A percentile compares a stretch with the other conserved stretches of the same genome.
These are phyloP conservation scores for Tricholaema leucomelas DNA, from an alignment of 2,113 vertebrate species.

Conservation along the genomic window DNA sequence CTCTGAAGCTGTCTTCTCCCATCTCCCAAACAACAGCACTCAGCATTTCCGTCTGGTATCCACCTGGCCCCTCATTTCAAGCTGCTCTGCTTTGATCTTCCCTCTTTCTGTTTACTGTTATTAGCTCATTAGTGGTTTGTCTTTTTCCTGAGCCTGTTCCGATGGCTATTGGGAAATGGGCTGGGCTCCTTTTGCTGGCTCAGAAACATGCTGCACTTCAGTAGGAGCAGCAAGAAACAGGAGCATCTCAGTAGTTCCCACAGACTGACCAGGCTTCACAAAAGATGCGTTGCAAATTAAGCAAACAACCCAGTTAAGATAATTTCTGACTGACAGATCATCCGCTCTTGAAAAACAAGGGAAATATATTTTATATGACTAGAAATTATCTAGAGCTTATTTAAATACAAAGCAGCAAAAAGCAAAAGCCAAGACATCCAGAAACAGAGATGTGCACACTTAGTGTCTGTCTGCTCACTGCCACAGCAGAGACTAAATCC, in stretches of 20 bases:
- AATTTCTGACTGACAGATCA: background rate
- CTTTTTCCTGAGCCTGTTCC: background rate
- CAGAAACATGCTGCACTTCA: background rate
- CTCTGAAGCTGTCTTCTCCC: background rate
- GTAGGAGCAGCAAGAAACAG: slow-evolving; percentile 1
- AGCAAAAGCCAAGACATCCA: background rate
- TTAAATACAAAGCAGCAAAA: background rate
- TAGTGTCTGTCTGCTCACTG: background rate
- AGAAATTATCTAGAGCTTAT: background rate
- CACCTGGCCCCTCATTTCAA: slow-evolving; percentile 1
- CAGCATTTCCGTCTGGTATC: slow-evolving; percentile 19
- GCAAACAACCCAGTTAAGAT: background rate
- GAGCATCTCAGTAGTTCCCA: background rate
- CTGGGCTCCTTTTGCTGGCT: background rate
- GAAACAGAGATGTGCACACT: background rate
- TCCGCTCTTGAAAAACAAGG: background rate
- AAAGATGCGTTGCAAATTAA: background rate
- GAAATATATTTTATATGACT: background rate
- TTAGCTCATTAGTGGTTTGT: background rate
- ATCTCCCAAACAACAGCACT: background rate
- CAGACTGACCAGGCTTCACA: background rate
- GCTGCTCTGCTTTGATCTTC: slow-evolving; percentile 31
- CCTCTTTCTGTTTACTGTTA: slow-evolving; percentile 1
- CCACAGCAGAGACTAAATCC: background rate
- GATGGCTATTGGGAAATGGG: background rate